Evolutionary conservation across 2,113 vertebrate species (phyloP).

Genomic region (Microcebus lehilahytsara): DNA sequence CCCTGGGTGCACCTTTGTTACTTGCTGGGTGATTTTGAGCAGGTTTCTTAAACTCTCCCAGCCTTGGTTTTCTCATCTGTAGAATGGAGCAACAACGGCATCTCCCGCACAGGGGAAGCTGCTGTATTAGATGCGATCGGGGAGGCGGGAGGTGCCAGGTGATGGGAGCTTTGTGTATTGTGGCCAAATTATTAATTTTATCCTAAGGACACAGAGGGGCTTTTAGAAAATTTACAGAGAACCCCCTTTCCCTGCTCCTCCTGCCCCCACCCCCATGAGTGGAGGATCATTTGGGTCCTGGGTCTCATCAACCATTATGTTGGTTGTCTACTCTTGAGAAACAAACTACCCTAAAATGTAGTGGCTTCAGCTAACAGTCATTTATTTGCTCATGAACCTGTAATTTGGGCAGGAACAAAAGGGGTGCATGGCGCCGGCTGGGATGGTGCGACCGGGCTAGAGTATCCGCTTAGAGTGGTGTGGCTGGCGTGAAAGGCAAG

Average conservation of each 20-base stretch:
- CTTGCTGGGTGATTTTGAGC: neutral
- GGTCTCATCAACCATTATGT: neutral
- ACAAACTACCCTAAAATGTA: neutral
- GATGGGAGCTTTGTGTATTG: neutral
- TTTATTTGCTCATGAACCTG: neutral
- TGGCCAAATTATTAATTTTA: neutral
- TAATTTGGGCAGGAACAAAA: neutral
- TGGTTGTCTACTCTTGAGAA: neutral
- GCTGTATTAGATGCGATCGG: too few species aligned
- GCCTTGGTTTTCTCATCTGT: neutral
- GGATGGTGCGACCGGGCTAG: neutral
- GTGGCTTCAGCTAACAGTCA: neutral
- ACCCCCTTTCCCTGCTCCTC: too few species aligned
- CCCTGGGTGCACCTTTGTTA: neutral
- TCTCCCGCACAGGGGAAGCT: neutral
- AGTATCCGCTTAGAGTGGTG: neutral
- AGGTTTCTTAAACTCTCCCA: neutral
- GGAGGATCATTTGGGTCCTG: neutral
- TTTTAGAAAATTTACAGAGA: slow-evolving; percentile 11
- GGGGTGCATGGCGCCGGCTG: neutral
- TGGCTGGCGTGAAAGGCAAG: neutral
- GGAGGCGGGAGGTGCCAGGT: neutral
- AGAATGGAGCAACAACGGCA: neutral
- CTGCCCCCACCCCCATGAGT: rapidly evolving
- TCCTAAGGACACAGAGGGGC: neutral